Evolutionary conservation across 2,888 invertebrate genomes (phyloP), one percentile per base, ranked within the genome.

Genomic region (Anticlea derivata): DNA sequence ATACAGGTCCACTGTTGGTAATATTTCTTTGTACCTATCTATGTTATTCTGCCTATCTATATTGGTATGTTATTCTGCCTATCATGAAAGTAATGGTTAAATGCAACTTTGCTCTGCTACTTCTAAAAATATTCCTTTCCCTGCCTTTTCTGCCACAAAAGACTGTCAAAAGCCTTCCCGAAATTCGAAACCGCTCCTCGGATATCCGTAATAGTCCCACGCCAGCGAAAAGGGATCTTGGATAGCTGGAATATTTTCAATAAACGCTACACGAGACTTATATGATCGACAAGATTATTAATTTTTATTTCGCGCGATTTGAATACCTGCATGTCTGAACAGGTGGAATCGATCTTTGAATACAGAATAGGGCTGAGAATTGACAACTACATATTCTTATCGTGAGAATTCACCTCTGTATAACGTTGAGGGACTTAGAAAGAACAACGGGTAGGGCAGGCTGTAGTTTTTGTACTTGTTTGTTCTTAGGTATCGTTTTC

Each of bases 251-350:
- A 48, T 41, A 48, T 49, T 49, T 40, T 24, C 49, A 49, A 49
- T 49, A 49, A 43, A 41, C 26, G 34, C 33, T 41, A 37, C 37
- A 37, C 11, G 37, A 41, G 41, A 49, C 41, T 35, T 41, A 23
- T 41, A 23, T 45, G 33, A 43, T 37, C 43, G 52, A 41, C 23
- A 38, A 35, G 30, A 41, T 47, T 52, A 52, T 48, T 53, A 53
- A 53, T 53, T 39, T 39, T 53, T 44, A 48, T 39, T 48, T 34
- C 37, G 26, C 13, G 11, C 29, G 38, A 43, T 52, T 52, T 43
- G 49, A 45, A 56, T 56, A 43, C 46, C 50, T 56, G 56, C 52
- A 56, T 56, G 56, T 56, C 56, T 56, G 56, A 56, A 35, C 35
- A 34, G 49, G 29, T 30, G 8, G 13, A n/a, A 29, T 33, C 26